Evolutionary conservation across 2,888 invertebrate genomes (phyloP).

Genomic region (Axea sp.): DNA sequence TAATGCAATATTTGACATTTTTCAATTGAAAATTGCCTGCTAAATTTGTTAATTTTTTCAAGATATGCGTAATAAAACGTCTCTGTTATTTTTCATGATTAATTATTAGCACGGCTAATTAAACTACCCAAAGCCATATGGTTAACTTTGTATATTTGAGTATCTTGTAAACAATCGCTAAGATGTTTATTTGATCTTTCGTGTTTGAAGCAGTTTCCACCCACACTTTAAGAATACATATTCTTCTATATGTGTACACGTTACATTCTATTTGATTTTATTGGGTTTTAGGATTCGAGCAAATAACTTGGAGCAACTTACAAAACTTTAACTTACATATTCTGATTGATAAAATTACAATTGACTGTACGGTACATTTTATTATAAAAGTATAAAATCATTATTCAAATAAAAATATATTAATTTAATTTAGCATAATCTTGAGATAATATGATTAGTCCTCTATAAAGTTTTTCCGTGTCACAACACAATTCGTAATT

Average conservation of each 20-base stretch:
- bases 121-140: slow-evolving; percentile 70
- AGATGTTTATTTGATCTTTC: slow-evolving; percentile 77
- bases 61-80: too few relatives aligned
- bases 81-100: slow-evolving; percentile 7
- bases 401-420: slow-evolving; percentile 1
- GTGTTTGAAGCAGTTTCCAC: slow-evolving; percentile 69
- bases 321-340: too few relatives aligned
- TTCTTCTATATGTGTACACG: slow-evolving; percentile 71
- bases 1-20: too few relatives aligned
- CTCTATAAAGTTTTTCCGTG: slow-evolving; percentile 72
- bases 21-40: too few relatives aligned
- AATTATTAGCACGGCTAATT: slow-evolving; percentile 42
- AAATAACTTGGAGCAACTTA: slow-evolving; percentile 1
- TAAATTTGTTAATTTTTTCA: too few relatives aligned
- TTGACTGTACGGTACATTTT: too few relatives aligned
- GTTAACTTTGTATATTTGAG: slow-evolving; percentile 75
- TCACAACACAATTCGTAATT: slow-evolving; percentile 70
- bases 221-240: slow-evolving; percentile 72
- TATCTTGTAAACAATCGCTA: slow-evolving; percentile 74
- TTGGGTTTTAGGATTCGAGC: slow-evolving; percentile 73
- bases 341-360: too few relatives aligned
- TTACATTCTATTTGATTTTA: slow-evolving; percentile 78
- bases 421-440: slow-evolving; percentile 66
- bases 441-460: slow-evolving; percentile 75
- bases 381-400: too few relatives aligned